phyloP scores from a whole-genome alignment of 2,797 vertebrate genomes.

The Denticeps clupeoides region DNA sequence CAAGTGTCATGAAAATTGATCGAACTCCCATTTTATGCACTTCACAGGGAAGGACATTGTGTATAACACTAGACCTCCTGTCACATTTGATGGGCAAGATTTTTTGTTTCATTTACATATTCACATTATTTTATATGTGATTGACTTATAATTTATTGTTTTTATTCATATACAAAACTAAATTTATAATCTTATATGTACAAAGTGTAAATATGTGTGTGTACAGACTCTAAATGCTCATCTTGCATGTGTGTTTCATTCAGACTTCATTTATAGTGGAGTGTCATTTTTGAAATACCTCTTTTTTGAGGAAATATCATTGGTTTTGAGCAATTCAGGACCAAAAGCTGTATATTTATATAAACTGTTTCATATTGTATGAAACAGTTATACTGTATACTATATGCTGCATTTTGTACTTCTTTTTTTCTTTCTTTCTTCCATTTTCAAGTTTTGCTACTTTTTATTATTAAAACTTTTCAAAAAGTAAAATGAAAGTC shows the following conservation, averaged over 20 bases:
- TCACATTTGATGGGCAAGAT: constrained; percentile 2
- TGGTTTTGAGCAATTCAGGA: constrained; percentile 8
- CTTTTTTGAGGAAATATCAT: constrained; percentile 30
- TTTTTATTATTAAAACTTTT: too few relatives aligned
- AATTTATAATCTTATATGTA: too few relatives aligned
- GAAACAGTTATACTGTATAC: too few relatives aligned
- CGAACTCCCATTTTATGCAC: too few relatives aligned
- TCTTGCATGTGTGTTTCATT: constrained; percentile 17
- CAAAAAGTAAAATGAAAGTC: too few relatives aligned
- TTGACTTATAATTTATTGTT: too few relatives aligned
- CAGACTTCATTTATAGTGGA: constrained; percentile 31
- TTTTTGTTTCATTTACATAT: too few relatives aligned
- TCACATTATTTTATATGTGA: too few relatives aligned
- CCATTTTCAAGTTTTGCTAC: too few relatives aligned
- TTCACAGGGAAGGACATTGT: too few relatives aligned
- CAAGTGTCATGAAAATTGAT: background rate
- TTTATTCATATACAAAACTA: background rate
- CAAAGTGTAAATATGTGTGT: constrained; percentile 28
- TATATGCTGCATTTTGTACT: too few relatives aligned
- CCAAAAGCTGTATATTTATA: constrained; percentile 22
- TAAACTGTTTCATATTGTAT: background rate
- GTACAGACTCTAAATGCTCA: constrained; percentile 4
- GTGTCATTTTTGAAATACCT: constrained; percentile 22
- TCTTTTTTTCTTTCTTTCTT: too few relatives aligned
- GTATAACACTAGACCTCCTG: constrained; percentile 1